Evolutionary conservation across 2,113 vertebrate genomes (phyloP).

Genomic region (Lepus europaeus): DNA sequence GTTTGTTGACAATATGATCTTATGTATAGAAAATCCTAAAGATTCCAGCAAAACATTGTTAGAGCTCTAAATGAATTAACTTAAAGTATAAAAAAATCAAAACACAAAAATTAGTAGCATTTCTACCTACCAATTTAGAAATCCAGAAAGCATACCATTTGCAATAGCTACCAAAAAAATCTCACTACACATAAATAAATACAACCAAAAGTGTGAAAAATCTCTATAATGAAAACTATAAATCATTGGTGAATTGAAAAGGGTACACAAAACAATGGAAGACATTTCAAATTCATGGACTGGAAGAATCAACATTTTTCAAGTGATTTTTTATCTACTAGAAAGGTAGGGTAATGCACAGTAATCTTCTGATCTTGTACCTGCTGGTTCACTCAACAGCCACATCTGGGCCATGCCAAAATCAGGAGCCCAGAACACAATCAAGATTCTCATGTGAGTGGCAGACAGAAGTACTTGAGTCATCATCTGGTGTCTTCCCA

Average conservation of each 20-base stretch:
- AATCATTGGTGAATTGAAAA: not conserved
- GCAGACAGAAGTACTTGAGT: too few species aligned
- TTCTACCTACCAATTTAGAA: not conserved
- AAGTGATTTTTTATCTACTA: too few species aligned
- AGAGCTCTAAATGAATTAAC: not conserved
- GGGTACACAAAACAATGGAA: not conserved
- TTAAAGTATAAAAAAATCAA: not conserved
- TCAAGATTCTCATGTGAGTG: too few species aligned
- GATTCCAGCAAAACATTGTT: not conserved
- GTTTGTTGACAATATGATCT: not conserved
- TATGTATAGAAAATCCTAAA: not conserved
- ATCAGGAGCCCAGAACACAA: too few species aligned
- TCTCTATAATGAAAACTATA: not conserved
- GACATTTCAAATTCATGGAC: not conserved
- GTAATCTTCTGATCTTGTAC: too few species aligned
- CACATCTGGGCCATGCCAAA: too few species aligned
- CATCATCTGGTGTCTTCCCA: too few species aligned
- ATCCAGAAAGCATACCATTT: not conserved
- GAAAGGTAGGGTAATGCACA: too few species aligned
- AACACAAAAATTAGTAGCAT: not conserved
- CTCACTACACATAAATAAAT: not conserved
- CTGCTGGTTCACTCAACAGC: too few species aligned
- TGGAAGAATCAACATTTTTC: not conserved
- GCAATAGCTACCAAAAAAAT: not conserved
- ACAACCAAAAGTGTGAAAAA: not conserved